phyloP scores from a whole-genome alignment of 2,113 vertebrate genomes.

The Megaceryle torquata region DNA sequence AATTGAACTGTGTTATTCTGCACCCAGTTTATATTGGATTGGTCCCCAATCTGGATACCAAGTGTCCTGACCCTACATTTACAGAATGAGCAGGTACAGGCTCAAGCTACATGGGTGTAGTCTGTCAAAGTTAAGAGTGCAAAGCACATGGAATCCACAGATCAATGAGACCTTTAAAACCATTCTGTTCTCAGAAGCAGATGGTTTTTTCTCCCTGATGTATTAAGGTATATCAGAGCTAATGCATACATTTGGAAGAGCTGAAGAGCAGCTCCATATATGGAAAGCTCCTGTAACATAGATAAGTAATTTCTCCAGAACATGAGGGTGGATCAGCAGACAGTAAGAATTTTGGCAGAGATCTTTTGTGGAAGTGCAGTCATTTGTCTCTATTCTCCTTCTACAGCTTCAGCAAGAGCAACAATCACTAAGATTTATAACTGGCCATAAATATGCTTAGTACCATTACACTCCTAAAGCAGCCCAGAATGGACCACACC shows the following conservation, averaged over 20 bases:
- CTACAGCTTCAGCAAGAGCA: background rate
- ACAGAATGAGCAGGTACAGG: background rate
- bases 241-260: background rate
- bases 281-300: conserved; percentile 25
- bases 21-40: background rate
- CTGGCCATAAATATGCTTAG: background rate
- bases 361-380: background rate
- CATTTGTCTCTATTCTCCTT: background rate
- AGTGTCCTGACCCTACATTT: background rate
- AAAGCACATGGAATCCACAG: background rate
- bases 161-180: background rate
- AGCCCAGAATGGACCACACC: background rate
- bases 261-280: background rate
- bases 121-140: background rate
- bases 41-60: background rate
- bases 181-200: background rate
- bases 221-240: background rate
- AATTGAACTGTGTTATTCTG: background rate
- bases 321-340: background rate
- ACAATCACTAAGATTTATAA: background rate
- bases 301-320: conserved; percentile 4
- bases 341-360: background rate
- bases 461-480: background rate
- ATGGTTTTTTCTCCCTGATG: background rate
- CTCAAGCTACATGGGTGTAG: background rate